These are phyloP conservation scores for Ispidina lecontei DNA, from an alignment of 2,797 vertebrate species.

Conservation along the genomic window DNA sequence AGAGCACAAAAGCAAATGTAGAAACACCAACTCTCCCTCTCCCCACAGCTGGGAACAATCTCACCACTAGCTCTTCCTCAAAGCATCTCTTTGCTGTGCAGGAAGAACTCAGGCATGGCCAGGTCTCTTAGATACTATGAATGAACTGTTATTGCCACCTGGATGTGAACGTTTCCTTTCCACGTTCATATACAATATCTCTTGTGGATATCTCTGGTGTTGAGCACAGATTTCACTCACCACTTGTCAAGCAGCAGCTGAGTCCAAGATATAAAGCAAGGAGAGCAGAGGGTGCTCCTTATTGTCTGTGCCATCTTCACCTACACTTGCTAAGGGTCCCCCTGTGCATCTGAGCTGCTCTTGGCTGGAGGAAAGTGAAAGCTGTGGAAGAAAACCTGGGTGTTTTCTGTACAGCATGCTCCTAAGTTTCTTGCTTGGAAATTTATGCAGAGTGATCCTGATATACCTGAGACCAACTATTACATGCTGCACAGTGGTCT, in stretches of 20 bases:
- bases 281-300: not conserved
- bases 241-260: rapidly evolving
- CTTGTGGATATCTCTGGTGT: not conserved
- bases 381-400: not conserved
- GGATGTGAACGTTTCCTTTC: not conserved
- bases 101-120: not conserved
- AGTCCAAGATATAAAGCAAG: not conserved
- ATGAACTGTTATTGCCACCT: not conserved
- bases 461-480: not conserved
- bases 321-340: rapidly evolving
- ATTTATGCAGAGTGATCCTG: not conserved
- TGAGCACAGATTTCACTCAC: not conserved
- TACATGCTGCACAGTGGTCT: not conserved
- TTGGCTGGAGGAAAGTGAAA: not conserved
- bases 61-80: not conserved
- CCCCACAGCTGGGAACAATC: too few species aligned
- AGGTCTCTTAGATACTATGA: rapidly evolving
- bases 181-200: not conserved
- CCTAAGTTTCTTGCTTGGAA: not conserved
- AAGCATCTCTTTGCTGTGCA: not conserved
- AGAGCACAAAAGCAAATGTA: not conserved
- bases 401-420: not conserved
- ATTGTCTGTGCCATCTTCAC: rapidly evolving
- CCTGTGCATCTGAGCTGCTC: not conserved
- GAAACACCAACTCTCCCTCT: not conserved